These are phyloP conservation scores for Ommatoiulus sabulosus DNA, from an alignment of 2,888 invertebrate species.

Conservation along the genomic window DNA sequence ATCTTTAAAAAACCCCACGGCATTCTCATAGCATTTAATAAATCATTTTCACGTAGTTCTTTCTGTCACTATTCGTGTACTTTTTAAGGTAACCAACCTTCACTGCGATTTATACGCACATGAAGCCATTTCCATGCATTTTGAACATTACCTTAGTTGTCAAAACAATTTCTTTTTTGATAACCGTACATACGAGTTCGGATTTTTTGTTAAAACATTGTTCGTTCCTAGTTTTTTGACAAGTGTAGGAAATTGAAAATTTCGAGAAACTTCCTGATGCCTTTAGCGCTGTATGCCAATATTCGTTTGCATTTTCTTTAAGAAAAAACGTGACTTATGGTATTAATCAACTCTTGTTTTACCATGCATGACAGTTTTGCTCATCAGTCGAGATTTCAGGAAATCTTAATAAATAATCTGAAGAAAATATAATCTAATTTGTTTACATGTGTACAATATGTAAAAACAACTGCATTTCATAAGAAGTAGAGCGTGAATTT, in stretches of 20 bases:
- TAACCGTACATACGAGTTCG: background rate
- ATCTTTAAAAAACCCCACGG: background rate
- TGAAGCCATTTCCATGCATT: background rate
- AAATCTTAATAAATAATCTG: background rate
- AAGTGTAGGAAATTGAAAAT: conserved; percentile 19
- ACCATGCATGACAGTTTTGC: background rate
- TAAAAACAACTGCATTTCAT: background rate
- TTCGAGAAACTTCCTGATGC: background rate
- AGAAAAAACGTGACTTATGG: background rate
- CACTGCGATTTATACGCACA: background rate
- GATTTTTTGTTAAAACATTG: background rate
- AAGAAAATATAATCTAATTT: background rate
- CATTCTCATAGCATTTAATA: background rate
- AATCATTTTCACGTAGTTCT: background rate
- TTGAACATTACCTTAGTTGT: background rate
- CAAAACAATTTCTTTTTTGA: background rate
- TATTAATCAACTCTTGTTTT: background rate
- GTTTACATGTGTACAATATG: background rate
- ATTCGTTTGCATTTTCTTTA: background rate
- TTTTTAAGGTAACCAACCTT: conserved; percentile 11
- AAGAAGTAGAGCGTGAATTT: conserved; percentile 20
- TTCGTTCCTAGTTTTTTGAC: background rate
- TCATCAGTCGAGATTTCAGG: background rate
- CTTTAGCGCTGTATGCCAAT: background rate
- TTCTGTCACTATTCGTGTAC: background rate